These are phyloP conservation scores for Caenorhabditis inopinata DNA, from an alignment of 1,140 invertebrate genomes.

Conservation along the genomic window DNA sequence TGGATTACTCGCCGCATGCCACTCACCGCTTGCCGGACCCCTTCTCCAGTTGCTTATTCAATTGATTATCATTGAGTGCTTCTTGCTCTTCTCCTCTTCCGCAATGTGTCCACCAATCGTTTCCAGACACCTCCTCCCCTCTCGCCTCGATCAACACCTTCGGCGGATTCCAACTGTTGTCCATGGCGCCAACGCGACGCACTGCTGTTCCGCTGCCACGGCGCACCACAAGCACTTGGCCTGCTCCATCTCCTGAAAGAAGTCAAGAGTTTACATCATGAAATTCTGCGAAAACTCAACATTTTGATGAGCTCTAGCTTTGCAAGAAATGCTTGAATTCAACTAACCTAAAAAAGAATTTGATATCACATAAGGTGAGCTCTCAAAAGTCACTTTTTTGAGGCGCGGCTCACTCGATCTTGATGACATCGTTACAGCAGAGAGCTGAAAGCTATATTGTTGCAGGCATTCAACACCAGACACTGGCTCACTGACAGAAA, in stretches of 20 bases:
- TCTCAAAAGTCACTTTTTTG: conserved; percentile 1
- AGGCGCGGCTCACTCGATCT: not conserved
- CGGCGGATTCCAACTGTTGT: not conserved
- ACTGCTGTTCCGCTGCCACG: conserved; percentile 18
- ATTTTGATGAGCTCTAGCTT: too few species aligned
- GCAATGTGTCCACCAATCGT: conserved; percentile 5
- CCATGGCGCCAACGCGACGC: not conserved
- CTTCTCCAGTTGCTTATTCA: not conserved
- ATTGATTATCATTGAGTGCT: conserved; percentile 15
- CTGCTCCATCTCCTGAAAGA: conserved; percentile 11
- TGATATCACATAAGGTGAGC: conserved; percentile 1
- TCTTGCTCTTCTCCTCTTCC: not conserved
- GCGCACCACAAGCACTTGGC: conserved; percentile 6
- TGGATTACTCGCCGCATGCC: too few species aligned
- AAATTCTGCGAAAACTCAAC: too few species aligned
- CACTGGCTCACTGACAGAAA: too few species aligned
- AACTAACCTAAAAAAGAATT: conserved; percentile 23
- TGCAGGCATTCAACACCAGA: too few species aligned
- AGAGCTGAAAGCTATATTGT: too few species aligned
- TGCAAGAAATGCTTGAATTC: too few species aligned
- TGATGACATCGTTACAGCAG: not conserved
- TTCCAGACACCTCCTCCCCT: not conserved
- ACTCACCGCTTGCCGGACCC: not conserved
- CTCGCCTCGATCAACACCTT: not conserved
- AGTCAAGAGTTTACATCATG: too few species aligned